phyloP scores from a whole-genome alignment of 2,113 vertebrate species.

The Pipra filicauda region DNA sequence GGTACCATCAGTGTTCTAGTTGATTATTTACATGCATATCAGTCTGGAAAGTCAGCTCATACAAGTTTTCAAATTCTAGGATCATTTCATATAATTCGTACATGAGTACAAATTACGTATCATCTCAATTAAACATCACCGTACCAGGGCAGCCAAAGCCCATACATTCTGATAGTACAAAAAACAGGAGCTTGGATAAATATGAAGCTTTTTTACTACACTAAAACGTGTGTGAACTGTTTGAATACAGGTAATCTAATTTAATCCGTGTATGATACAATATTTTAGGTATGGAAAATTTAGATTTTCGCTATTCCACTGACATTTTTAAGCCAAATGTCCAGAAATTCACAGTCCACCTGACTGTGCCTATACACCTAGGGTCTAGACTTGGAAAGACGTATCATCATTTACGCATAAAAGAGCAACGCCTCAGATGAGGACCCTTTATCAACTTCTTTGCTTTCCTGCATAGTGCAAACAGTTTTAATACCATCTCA shows the following conservation, averaged over 20 bases:
- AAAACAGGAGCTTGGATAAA: not conserved
- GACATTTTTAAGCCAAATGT: not conserved
- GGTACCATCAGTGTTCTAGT: not conserved
- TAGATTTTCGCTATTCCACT: not conserved
- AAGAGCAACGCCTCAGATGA: not conserved
- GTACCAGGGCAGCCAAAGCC: not conserved
- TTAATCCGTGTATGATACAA: not conserved
- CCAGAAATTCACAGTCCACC: not conserved
- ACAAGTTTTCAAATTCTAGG: not conserved
- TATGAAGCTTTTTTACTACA: not conserved
- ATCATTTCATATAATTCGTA: not conserved
- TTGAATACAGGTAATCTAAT: rapidly evolving
- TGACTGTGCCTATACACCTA: rapidly evolving
- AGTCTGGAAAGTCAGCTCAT: not conserved
- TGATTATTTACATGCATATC: not conserved
- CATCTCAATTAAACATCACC: not conserved
- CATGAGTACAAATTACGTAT: not conserved
- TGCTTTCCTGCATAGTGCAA: not conserved
- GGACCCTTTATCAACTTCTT: not conserved
- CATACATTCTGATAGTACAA: not conserved
- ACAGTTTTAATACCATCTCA: not conserved
- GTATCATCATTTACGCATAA: rapidly evolving
- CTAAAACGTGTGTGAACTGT: rapidly evolving
- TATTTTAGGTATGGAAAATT: not conserved
- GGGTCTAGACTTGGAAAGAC: not conserved